These are phyloP conservation scores for Tyrophagus putrescentiae DNA, from an alignment of 1,140 invertebrate species.

Conservation along the genomic window DNA sequence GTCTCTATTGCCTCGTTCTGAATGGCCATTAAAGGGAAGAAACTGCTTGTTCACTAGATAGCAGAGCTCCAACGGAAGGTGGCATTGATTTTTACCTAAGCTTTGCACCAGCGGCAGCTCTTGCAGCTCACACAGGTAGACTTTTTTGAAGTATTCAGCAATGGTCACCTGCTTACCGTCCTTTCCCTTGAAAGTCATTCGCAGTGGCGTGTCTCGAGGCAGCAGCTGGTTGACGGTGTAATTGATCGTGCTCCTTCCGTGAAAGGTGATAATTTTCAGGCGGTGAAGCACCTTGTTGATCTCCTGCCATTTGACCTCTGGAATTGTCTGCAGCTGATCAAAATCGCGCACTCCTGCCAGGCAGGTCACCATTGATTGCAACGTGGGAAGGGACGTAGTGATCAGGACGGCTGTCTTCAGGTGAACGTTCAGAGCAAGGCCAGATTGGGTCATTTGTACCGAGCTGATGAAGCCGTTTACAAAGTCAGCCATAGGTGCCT, in stretches of 20 bases:
- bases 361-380: no score
- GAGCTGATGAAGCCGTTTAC: not conserved
- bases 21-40: not conserved
- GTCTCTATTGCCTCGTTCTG: not conserved
- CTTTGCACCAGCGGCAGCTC: slow-evolving; percentile 1
- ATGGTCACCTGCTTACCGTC: not conserved
- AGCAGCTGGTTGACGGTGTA: no score
- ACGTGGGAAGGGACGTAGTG: not conserved
- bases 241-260: no score
- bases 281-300: no score
- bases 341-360: no score
- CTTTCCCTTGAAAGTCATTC: no score
- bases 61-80: not conserved
- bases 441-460: not conserved
- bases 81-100: not conserved
- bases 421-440: not conserved
- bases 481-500: no score
- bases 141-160: not conserved
- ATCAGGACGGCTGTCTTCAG: not conserved
- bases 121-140: not conserved
- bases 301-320: no score
- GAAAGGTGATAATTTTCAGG: no score
- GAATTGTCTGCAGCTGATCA: no score
- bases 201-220: no score
- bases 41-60: not conserved